Percentiles rank a stretch among this genome's conserved stretches.
These are phyloP conservation scores for Spea multiplicata DNA, from an alignment of 2,113 vertebrate genomes.

Conservation along the genomic window DNA sequence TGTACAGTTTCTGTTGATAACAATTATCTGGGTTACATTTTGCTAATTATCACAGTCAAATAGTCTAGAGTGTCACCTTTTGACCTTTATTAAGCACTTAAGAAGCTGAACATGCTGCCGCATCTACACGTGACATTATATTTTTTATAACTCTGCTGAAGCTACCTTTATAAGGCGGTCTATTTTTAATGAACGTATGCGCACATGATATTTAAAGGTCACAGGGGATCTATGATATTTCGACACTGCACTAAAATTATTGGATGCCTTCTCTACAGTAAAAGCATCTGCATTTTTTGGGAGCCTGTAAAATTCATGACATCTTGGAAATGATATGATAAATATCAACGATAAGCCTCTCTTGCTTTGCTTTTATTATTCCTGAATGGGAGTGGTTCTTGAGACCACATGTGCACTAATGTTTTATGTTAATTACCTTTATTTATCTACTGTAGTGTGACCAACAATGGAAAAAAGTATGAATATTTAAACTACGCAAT, in stretches of 20 bases:
- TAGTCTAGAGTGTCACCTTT: no score
- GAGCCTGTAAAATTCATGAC: background rate
- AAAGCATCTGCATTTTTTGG: constrained; percentile 9
- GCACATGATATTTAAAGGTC: background rate
- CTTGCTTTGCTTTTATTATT: no score
- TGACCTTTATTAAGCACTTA: no score
- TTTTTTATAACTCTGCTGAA: constrained; percentile 2
- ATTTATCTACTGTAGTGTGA: no score
- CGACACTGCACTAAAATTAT: background rate
- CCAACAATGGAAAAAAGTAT: no score
- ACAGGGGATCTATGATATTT: no score
- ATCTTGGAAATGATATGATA: background rate
- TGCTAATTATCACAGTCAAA: no score
- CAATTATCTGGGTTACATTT: constrained; percentile 5
- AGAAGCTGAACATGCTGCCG: no score
- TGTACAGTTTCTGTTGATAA: constrained; percentile 87
- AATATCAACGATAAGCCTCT: background rate
- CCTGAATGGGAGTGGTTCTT: background rate
- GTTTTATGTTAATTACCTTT: no score
- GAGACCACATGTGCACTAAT: no score
- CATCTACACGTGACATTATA: background rate
- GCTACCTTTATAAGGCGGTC: background rate
- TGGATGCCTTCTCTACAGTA: background rate
- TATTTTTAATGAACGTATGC: constrained; percentile 9
- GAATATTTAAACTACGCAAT: no score